These are phyloP conservation scores for Eristalis pertinax DNA, from an alignment of 2,888 invertebrate species.

Conservation along the genomic window DNA sequence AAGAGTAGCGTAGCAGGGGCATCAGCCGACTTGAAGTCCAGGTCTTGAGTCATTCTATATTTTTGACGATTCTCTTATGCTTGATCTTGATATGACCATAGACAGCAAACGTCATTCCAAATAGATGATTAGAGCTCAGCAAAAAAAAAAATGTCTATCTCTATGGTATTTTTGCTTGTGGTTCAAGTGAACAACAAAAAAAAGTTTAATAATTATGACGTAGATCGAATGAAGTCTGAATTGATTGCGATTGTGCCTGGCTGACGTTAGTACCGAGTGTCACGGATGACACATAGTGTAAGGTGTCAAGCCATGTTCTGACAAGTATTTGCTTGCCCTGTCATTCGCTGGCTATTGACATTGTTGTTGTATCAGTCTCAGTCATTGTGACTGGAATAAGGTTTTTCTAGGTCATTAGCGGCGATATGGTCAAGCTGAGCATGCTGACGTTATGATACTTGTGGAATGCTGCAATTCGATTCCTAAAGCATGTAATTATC, in stretches of 20 bases:
- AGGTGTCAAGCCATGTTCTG: constrained; percentile 32
- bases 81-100: constrained; percentile 17
- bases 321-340: constrained; percentile 35
- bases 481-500: constrained; percentile 15
- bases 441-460: neutral
- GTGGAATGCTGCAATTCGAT: constrained; percentile 40
- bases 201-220: constrained; percentile 44
- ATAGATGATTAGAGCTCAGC: constrained; percentile 14
- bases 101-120: constrained; percentile 10
- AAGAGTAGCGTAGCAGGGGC: constrained; percentile 10
- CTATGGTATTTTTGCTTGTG: neutral
- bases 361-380: neutral
- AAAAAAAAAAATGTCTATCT: neutral
- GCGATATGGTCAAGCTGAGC: constrained; percentile 32
- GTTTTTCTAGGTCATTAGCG: constrained; percentile 64
- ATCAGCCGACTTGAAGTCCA: constrained; percentile 30
- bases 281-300: constrained; percentile 23
- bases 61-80: constrained; percentile 11
- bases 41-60: constrained; percentile 49
- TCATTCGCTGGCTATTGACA: constrained; percentile 19
- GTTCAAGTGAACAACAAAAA: neutral
- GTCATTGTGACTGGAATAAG: constrained; percentile 28
- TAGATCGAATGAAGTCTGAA: constrained; percentile 35
- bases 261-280: constrained; percentile 28
- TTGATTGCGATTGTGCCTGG: constrained; percentile 41